Conservation (phyloP, 64 coral and sea anemone species). For the Actinia equina region DNA sequence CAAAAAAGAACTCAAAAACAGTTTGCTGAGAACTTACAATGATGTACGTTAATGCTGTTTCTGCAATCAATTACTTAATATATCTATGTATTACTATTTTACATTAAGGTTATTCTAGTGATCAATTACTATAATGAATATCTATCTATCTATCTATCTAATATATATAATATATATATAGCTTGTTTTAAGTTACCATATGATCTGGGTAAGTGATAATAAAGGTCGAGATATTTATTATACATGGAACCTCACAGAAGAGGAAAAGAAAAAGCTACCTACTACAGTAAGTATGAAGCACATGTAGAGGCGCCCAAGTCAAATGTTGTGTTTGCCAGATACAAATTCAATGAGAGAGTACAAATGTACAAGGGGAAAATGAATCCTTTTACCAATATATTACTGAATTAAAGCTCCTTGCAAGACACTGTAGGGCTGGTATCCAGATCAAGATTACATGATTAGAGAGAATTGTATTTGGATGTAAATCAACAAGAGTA, state of each 20-base stretch:
- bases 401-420: conserved; percentile 41
- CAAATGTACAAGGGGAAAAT: conserved; percentile 46
- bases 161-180: no score
- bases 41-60: no score
- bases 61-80: no score
- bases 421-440: conserved; percentile 24
- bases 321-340: conserved; percentile 29
- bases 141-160: no score
- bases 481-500: conserved; percentile 31
- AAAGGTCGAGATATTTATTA: conserved; percentile 38
- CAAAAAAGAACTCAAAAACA: no score
- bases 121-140: no score
- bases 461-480: conserved; percentile 40
- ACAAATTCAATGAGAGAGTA: conserved; percentile 38
- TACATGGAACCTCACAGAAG: conserved; percentile 20
- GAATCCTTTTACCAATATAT: conserved; percentile 43
- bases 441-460: conserved; percentile 16
- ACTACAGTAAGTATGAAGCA: neutral
- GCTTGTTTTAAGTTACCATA: conserved; percentile 39
- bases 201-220: conserved; percentile 51
- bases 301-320: conserved; percentile 14
- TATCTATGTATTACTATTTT: no score
- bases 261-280: conserved; percentile 14
- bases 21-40: no score
- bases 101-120: no score